Conservation (phyloP, 2,113 vertebrate genomes). For the Otolemur garnettii region DNA sequence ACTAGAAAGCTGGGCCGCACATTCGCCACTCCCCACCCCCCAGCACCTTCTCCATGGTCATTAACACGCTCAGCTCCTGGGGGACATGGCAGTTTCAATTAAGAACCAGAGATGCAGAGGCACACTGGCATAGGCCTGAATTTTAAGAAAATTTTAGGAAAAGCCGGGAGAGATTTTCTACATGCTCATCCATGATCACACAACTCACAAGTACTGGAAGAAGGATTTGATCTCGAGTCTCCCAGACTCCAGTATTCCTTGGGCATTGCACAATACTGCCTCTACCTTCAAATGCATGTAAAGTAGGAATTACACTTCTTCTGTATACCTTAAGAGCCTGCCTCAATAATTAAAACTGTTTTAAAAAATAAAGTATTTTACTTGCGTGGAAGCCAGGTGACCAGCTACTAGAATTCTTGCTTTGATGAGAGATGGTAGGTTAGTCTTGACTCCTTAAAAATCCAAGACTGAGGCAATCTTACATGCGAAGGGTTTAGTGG, state of each 20-base stretch:
- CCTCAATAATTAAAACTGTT: neutral
- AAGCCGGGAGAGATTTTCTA: neutral
- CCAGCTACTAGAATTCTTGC: neutral
- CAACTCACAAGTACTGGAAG: neutral
- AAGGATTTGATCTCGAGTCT: neutral
- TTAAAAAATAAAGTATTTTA: slow-evolving; percentile 49
- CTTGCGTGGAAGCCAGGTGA: neutral
- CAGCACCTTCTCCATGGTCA: neutral
- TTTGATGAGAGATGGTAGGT: neutral
- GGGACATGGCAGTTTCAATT: neutral
- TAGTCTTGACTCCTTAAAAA: slow-evolving; percentile 39
- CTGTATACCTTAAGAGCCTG: neutral
- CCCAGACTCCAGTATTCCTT: neutral
- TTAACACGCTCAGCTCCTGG: neutral
- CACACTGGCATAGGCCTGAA: neutral
- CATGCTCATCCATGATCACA: neutral
- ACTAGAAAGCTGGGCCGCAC: neutral
- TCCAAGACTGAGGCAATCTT: neutral
- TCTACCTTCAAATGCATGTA: neutral
- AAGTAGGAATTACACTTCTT: neutral
- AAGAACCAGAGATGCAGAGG: neutral
- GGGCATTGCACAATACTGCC: neutral
- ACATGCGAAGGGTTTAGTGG: neutral
- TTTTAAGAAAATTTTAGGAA: neutral
- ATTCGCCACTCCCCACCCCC: no score